phyloP scores from a whole-genome alignment of 1,140 invertebrate species.

The Psilanteris sp. region DNA sequence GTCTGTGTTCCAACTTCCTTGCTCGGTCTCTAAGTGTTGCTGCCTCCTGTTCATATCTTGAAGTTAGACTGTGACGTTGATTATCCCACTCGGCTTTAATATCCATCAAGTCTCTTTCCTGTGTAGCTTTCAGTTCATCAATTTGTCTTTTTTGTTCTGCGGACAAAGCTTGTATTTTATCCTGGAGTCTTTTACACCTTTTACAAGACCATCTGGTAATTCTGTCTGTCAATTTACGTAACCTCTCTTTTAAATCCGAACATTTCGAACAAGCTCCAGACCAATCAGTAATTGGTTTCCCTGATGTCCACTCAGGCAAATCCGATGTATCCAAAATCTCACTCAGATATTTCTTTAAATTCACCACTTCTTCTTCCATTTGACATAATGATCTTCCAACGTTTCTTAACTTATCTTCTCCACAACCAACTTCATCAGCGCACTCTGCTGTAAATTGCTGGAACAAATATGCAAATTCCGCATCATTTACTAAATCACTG shows the following conservation, averaged over 20 bases:
- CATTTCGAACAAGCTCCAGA: slow-evolving; percentile 70
- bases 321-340: slow-evolving; percentile 48
- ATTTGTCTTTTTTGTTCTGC: slow-evolving; percentile 73
- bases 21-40: slow-evolving; percentile 81
- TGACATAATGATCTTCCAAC: slow-evolving; percentile 63
- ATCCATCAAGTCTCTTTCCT: slow-evolving; percentile 73
- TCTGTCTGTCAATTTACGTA: slow-evolving; percentile 80
- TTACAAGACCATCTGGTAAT: slow-evolving; percentile 81
- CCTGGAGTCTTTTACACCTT: slow-evolving; percentile 82
- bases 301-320: slow-evolving; percentile 12
- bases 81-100: slow-evolving; percentile 78
- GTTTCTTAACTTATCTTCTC: slow-evolving; percentile 68
- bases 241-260: slow-evolving; percentile 77
- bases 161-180: slow-evolving; percentile 71
- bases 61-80: slow-evolving; percentile 76
- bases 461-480: slow-evolving; percentile 83
- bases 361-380: slow-evolving; percentile 70
- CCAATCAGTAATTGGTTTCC: slow-evolving; percentile 66
- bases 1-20: slow-evolving; percentile 84
- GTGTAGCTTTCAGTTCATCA: slow-evolving; percentile 68
- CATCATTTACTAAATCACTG: slow-evolving; percentile 78
- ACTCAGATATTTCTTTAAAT: slow-evolving; percentile 62
- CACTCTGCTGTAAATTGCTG: slow-evolving; percentile 82
- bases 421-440: slow-evolving; percentile 66
- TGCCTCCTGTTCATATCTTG: slow-evolving; percentile 78